These are phyloP conservation scores for Nomia melanderi DNA, from an alignment of 1,140 invertebrate species.

Conservation along the genomic window DNA sequence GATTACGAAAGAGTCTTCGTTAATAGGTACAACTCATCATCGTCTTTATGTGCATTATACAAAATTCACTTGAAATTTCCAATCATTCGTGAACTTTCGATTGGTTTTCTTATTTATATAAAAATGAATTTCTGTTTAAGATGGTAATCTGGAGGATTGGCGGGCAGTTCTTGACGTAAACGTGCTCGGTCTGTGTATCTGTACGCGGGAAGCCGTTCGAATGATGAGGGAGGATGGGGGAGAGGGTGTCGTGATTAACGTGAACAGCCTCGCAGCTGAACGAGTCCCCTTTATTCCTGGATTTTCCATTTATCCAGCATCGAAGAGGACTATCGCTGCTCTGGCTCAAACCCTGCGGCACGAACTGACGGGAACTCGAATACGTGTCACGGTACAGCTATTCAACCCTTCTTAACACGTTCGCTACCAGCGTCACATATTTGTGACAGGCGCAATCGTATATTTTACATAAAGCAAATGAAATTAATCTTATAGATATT, in stretches of 20 bases:
- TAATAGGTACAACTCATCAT: conserved; percentile 51
- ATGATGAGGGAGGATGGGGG: conserved; percentile 77
- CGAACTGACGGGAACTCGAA: conserved; percentile 81
- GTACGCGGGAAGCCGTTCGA: conserved; percentile 81
- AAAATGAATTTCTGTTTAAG: conserved; percentile 27
- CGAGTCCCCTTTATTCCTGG: conserved; percentile 79
- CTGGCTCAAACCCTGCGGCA: conserved; percentile 83
- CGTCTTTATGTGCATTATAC: too few species aligned
- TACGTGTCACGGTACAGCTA: conserved; percentile 65
- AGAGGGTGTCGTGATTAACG: conserved; percentile 61
- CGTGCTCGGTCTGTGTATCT: conserved; percentile 81
- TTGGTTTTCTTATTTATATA: too few species aligned
- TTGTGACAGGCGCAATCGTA: too few species aligned
- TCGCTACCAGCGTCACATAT: too few species aligned
- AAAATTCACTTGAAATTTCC: too few species aligned
- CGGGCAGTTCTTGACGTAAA: conserved; percentile 80
- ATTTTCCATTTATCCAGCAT: conserved; percentile 82
- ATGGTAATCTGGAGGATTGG: conserved; percentile 73
- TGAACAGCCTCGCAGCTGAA: conserved; percentile 79
- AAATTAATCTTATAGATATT: too few species aligned
- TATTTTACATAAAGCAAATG: too few species aligned
- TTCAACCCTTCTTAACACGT: background rate
- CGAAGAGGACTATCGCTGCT: conserved; percentile 83
- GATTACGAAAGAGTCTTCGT: conserved; percentile 69
- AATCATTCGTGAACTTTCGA: too few species aligned